Base-by-base conservation (phyloP, 2,888 invertebrate species). In the Aelia acuminata region DNA sequence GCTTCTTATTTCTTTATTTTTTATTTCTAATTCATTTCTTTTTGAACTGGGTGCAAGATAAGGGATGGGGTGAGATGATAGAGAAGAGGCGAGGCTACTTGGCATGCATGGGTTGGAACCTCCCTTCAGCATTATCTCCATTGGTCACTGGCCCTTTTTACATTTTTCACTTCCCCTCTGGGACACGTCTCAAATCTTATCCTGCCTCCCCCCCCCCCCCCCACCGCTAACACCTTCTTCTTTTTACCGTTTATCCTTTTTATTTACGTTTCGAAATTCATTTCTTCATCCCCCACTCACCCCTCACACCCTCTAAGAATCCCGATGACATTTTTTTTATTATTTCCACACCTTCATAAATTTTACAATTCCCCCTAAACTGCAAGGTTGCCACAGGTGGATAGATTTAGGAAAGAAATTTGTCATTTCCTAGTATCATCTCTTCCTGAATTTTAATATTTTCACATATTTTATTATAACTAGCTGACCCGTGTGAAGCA, bases 21-120 rank as follows among this genome's bases (percentile, higher is more conserved):
- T 18, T 70, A 70, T 70, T 35, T 70, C 10, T 57, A 57, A 57
- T 70, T 35, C 7, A 18, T 70, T 35, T 63, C 18, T 3, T 31
- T 70, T 63, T 31, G 11, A 11, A n/a, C 22, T 1, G 15, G 1
- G 5, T 35, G 15, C 7, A 35, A 70, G 31, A 70, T 7, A 70
- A 35, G 35, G 18, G 63, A 70, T 35, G 1, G 31, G 7, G 7
- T 0, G 10, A 70, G 31, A 70, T 18, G 35, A 31, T 5, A 70
- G 3, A 31, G 63, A 31, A 35, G 22, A 35, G 63, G 22, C 3
- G 15, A 26, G 7, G 75, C 43, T 47, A n/a, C 80, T 80, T 80
- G 43, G 26, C 80, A 80, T 80, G 80, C 80, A 80, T 80, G 80
- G 80, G 43, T 10, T 80, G 80, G 43, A 7, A n/a, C n/a, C 80